These are phyloP conservation scores for Micrasema minimum DNA, from an alignment of 1,140 invertebrate genomes.

Conservation along the genomic window DNA sequence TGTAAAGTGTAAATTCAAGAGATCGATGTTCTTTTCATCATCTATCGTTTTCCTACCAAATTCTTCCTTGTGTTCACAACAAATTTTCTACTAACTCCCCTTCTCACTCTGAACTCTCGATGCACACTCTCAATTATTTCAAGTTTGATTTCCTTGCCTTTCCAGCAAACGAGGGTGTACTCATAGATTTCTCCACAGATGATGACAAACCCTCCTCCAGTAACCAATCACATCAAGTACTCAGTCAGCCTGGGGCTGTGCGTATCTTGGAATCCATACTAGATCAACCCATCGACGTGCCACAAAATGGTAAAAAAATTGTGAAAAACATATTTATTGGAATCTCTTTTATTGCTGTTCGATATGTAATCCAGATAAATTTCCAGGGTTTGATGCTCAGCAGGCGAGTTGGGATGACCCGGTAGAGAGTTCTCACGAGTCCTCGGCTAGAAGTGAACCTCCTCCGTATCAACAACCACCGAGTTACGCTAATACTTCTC, in stretches of 20 bases:
- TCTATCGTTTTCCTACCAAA: not conserved
- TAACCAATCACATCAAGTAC: conserved; percentile 34
- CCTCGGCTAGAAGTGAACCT: conserved; percentile 41
- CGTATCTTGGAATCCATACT: conserved; percentile 71
- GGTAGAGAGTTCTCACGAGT: conserved; percentile 2
- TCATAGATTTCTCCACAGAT: conserved; percentile 68
- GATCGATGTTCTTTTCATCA: not conserved
- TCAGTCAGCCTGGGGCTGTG: conserved; percentile 45
- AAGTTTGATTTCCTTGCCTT: conserved; percentile 23
- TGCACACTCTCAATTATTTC: not conserved
- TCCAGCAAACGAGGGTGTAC: conserved; percentile 64
- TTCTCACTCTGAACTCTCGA: not conserved
- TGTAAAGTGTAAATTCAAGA: too few species aligned
- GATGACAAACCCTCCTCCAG: conserved; percentile 53
- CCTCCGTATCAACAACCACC: conserved; percentile 50
- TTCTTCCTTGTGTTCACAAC: not conserved
- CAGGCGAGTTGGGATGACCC: conserved; percentile 44
- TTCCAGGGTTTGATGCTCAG: conserved; percentile 28
- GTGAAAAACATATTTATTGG: too few species aligned
- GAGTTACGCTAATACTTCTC: conserved; percentile 50
- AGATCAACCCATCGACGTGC: conserved; percentile 81
- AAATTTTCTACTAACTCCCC: conserved; percentile 18
- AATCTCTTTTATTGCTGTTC: too few species aligned
- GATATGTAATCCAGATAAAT: not conserved
- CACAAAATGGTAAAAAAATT: conserved; percentile 55